phyloP scores from a whole-genome alignment of 2,113 vertebrate genomes.

The Carassius auratus region DNA sequence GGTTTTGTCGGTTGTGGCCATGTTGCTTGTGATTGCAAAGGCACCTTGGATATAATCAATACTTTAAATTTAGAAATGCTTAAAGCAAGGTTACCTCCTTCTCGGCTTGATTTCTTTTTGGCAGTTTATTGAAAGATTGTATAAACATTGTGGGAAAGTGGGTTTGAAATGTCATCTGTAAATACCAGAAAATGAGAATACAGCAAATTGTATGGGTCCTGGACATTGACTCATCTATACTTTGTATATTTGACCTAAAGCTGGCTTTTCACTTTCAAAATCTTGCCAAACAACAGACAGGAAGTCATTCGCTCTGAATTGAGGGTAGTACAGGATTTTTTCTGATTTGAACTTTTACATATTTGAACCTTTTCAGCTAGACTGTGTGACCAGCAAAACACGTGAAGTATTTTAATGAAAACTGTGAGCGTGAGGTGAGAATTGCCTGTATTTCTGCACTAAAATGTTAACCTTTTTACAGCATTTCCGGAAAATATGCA shows the following conservation, averaged over 20 bases:
- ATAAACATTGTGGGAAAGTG: neutral
- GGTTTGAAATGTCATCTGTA: constrained; percentile 4
- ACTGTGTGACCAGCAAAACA: neutral
- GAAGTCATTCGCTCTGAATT: neutral
- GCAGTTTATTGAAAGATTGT: constrained; percentile 1
- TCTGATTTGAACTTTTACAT: neutral
- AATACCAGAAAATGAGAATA: constrained; percentile 19
- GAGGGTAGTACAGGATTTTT: neutral
- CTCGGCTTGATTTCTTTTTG: constrained; percentile 17
- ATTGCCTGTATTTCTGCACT: neutral
- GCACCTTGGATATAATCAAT: constrained; percentile 39
- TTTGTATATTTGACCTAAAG: neutral
- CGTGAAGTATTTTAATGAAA: neutral
- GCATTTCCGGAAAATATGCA: neutral
- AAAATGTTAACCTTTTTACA: neutral
- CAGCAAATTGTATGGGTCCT: neutral
- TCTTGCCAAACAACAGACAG: neutral
- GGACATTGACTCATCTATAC: neutral
- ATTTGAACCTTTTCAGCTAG: neutral
- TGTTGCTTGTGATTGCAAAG: constrained; percentile 30
- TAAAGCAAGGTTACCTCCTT: constrained; percentile 26
- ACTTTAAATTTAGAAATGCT: constrained; percentile 37
- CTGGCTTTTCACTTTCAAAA: neutral
- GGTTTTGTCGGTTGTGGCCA: neutral
- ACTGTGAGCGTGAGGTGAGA: neutral